Conservation (phyloP, 2,797 vertebrate species). For the Microhierax caerulescens region DNA sequence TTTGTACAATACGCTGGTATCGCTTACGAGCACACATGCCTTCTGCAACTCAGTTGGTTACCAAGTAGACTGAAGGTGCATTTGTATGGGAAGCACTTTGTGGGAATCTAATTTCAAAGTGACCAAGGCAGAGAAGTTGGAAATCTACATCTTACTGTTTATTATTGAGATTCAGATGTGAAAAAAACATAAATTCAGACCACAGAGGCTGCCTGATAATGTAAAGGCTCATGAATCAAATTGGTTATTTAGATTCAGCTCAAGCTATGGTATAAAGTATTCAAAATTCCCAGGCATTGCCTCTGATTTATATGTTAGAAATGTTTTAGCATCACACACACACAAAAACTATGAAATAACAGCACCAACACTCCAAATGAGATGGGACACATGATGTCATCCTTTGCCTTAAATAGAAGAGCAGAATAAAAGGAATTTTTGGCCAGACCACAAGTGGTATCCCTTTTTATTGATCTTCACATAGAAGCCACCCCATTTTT, state of each 20-base stretch:
- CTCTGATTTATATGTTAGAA: background rate
- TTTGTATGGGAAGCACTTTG: background rate
- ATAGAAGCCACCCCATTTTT: background rate
- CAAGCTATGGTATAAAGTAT: background rate
- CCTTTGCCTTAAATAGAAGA: background rate
- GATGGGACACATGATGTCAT: background rate
- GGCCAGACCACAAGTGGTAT: background rate
- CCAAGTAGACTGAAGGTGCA: background rate
- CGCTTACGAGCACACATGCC: background rate
- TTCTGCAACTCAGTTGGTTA: background rate
- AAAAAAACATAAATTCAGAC: background rate
- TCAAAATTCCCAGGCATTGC: background rate
- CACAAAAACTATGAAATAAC: background rate
- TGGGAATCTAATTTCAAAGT: background rate
- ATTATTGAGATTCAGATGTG: background rate
- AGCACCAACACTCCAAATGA: background rate
- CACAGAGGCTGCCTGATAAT: background rate
- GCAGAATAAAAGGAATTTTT: background rate
- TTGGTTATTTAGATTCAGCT: background rate
- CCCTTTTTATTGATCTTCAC: background rate
- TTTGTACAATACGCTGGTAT: fast-evolving
- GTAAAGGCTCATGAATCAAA: background rate
- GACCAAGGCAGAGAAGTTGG: background rate
- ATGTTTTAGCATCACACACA: background rate
- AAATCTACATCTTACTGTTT: background rate